A percentile compares a stretch with the other conserved stretches of the same genome.
Evolutionary conservation across 2,888 invertebrate genomes (phyloP).

Genomic region (Orthosia cruda): DNA sequence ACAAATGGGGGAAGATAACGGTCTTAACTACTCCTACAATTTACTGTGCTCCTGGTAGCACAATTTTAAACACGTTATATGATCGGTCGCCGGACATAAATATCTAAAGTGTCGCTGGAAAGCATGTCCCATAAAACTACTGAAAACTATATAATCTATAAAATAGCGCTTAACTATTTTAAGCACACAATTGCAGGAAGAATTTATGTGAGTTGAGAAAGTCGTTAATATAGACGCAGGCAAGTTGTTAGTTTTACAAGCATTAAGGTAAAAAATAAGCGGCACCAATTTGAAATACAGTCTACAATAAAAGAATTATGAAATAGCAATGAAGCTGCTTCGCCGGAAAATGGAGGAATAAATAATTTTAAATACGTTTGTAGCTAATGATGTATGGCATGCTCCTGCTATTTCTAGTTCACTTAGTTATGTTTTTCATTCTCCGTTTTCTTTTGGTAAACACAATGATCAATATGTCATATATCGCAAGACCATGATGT

Average conservation of each 20-base stretch:
- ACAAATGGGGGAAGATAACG: slow-evolving; percentile 47
- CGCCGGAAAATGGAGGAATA: neutral
- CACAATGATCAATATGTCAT: neutral
- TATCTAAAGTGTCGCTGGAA: slow-evolving; percentile 15
- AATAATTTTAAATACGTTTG: neutral
- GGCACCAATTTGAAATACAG: slow-evolving; percentile 23
- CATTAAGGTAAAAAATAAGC: slow-evolving; percentile 20
- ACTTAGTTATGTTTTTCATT: neutral
- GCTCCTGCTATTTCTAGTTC: too few species aligned
- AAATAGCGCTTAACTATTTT: slow-evolving; percentile 29
- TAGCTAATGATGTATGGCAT: neutral
- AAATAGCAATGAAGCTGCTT: slow-evolving; percentile 2
- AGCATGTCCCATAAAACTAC: slow-evolving; percentile 32
- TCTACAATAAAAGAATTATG: slow-evolving; percentile 16
- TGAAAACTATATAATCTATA: slow-evolving; percentile 29
- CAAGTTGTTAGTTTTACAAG: slow-evolving; percentile 16
- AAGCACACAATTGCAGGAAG: slow-evolving; percentile 24
- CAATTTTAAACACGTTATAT: slow-evolving; percentile 36
- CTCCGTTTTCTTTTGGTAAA: neutral
- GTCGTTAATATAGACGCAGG: slow-evolving; percentile 7
- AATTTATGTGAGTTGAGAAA: slow-evolving; percentile 33
- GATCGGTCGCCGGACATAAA: slow-evolving; percentile 31
- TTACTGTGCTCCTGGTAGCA: slow-evolving; percentile 33
- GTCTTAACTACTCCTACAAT: slow-evolving; percentile 48
- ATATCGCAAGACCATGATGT: neutral